These are phyloP conservation scores for Tretioscincus oriximinensis DNA, from an alignment of 2,113 vertebrate species.

Conservation along the genomic window DNA sequence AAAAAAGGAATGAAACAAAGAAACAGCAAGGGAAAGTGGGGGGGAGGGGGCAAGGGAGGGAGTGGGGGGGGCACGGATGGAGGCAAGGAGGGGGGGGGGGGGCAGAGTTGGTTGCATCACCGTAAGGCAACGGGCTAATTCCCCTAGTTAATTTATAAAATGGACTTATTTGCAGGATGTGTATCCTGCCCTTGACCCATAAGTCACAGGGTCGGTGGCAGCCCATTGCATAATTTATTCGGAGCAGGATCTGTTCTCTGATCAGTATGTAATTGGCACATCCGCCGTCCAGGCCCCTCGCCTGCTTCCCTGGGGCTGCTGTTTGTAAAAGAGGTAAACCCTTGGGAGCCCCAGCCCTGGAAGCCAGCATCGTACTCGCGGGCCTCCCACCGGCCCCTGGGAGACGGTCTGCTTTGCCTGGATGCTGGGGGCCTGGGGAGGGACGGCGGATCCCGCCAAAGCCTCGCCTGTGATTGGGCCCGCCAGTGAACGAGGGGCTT, in stretches of 20 bases:
- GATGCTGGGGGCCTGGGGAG: not conserved
- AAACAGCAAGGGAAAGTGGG: no score
- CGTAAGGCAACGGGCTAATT: no score
- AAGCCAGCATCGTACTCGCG: no score
- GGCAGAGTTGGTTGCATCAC: no score
- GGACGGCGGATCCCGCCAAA: not conserved
- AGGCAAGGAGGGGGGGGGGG: no score
- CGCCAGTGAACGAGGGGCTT: not conserved
- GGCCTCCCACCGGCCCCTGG: not conserved
- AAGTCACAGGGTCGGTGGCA: no score
- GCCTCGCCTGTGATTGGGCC: no score
- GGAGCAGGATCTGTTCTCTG: not conserved
- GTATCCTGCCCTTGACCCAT: not conserved
- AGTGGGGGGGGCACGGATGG: no score
- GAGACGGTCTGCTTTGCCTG: not conserved
- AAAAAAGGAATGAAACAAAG: no score
- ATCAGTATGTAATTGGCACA: not conserved
- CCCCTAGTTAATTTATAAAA: not conserved
- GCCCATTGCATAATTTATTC: slow-evolving; percentile 6
- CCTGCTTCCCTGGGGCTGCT: not conserved
- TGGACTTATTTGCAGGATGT: not conserved
- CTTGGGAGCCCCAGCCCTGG: not conserved
- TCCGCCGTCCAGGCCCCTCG: not conserved
- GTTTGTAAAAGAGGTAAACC: not conserved
- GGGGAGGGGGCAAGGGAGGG: no score